Percentiles rank a stretch among this genome's conserved stretches.
Evolutionary conservation across 1,140 invertebrate genomes (phyloP).

Genomic region (Brachionus plicatilis): DNA sequence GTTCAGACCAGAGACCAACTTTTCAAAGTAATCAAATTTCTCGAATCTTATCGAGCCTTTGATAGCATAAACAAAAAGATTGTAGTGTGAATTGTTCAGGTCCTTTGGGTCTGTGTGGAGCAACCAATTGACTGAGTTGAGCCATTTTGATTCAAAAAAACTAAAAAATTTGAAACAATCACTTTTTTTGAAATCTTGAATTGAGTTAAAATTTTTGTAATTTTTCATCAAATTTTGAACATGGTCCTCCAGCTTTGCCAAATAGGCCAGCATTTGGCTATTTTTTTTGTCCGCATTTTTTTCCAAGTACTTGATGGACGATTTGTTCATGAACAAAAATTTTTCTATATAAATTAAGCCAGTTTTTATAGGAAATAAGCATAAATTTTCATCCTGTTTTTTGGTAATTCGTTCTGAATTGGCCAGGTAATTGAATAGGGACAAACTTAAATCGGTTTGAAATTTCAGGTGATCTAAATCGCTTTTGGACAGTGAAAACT

Average conservation of each 20-base stretch:
- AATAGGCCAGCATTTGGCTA: neutral
- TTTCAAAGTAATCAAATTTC: neutral
- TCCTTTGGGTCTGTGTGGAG: neutral
- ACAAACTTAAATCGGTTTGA: neutral
- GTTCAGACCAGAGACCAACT: neutral
- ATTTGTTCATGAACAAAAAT: conserved; percentile 19
- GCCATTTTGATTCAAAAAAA: conserved; percentile 19
- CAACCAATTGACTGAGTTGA: neutral
- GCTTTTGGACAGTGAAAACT: neutral
- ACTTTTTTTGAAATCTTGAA: neutral
- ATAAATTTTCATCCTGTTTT: neutral
- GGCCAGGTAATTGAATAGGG: neutral
- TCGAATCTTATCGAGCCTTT: neutral
- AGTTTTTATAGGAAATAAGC: neutral
- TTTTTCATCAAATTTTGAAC: neutral
- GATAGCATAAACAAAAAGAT: neutral
- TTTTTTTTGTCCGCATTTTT: neutral
- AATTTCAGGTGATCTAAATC: neutral
- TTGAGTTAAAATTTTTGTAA: conserved; percentile 21
- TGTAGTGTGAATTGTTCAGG: neutral
- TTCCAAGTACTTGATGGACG: neutral
- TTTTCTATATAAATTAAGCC: neutral
- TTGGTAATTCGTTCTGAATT: neutral
- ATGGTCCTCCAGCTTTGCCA: neutral
- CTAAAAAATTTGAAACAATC: neutral